Evolutionary conservation across 37 sponge, comb jelly and placozoan genomes (phyloP), one percentile per base, ranked within the genome.

Genomic region (Halisarca cf. caerulea): DNA sequence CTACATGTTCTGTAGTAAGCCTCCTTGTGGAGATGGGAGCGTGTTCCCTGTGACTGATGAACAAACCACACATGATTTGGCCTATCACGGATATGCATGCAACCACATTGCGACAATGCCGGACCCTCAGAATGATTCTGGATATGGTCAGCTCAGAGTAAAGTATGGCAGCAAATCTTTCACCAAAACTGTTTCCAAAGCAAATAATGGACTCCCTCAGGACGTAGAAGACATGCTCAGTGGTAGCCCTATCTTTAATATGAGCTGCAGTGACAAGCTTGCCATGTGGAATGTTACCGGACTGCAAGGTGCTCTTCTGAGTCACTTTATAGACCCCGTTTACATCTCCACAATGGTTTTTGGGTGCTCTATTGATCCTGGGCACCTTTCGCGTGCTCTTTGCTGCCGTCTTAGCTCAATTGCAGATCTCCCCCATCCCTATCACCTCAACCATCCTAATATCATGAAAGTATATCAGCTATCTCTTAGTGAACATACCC

Each of bases 381-480:
- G 62, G 4, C 89, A 88, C 37, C 28, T 88, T n/a, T 83, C 83
- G 41, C 70, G 89, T 51, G 89, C 89, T 28, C 61, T 88, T 3
- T 88, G 61, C 59, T 53, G 84, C 30, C 41, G 89, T 20, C 41
- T 83, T 8, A 66, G 43, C 53, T 36, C 28, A 7, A 53, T 80
- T 30, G 55, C 40, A 27, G 57, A 53, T 17, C 40, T 38, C 36
- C 86, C 78, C 37, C 69, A 66, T 23, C 55, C 66, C 40, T 59
- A 60, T 0, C 55, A 59, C 3, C 62, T 53, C 21, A 66, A 77
- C 17, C 75, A 86, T 45, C 79, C 74, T 2, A 58, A 66, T 20
- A 55, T 80, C 9, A 34, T 78, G 80, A 60, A 44, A 27, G 42
- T 68, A 7, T 59, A 75, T 3, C 17, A 54, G 2, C 33, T 68